Evolutionary conservation across 1,140 invertebrate genomes (phyloP), one percentile per base, ranked within the genome.

Genomic region (Hyposmocoma kahamanoa): DNA sequence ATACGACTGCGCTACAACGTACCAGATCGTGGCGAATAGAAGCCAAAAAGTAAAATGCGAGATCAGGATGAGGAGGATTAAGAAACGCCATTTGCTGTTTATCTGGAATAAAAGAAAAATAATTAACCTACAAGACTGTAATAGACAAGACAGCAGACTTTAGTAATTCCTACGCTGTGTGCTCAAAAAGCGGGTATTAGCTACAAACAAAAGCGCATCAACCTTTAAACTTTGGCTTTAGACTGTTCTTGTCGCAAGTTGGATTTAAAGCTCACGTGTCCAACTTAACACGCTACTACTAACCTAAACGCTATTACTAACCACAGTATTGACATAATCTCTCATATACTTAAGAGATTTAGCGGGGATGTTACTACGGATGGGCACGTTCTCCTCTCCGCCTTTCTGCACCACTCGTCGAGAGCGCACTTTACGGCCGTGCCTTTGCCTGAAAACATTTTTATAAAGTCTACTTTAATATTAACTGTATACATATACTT

Each of bases 21-120:
- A 88, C 79, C 88, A 89, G 26, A 89, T 76, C 0, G 67, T 63
- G 5, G 86, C 88, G 60, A 89, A 90, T 4, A 88, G 46, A 11
- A 89, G 60, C 89, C 89, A 90, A 61, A 87, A 87, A 3, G 78
- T 24, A 51, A 89, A 89, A 53, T 89, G 88, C 13, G 77, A 74
- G 5, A 72, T 67, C 11, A 88, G 43, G 64, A 90, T 87, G 43
- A 89, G 59, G 1, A 87, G 66, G n/a, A 90, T 65, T 42, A 90
- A 86, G 62, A 89, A 90, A 5, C 88, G 85, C 90, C 90, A 91
- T 56, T 89, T 85, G 54, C 87, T 84, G 56, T 90, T 88, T 47
- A 89, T 88, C 88, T 89, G 53, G 11, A 41, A 41, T 2, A 26
- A 26, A 26, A 5, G n/a, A n/a, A n/a, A n/a, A n/a, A n/a, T n/a